Conservation (phyloP, 2,113 vertebrate genomes). For the Hemiscyllium ocellatum region DNA sequence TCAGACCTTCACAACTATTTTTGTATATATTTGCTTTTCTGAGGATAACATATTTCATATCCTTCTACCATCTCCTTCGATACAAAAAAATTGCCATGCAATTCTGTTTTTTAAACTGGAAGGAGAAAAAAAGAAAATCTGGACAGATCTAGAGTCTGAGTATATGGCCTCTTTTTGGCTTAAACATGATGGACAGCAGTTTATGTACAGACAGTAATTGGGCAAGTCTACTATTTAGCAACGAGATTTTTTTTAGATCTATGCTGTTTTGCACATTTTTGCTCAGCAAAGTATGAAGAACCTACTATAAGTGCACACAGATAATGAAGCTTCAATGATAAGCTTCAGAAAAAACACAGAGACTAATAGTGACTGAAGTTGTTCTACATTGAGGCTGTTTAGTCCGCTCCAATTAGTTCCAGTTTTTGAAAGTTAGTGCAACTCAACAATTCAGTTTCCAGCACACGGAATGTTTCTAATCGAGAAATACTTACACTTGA, state of each 20-base stretch:
- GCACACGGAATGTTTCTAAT: background rate
- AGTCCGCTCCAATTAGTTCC: background rate
- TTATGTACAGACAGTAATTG: background rate
- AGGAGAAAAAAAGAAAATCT: background rate
- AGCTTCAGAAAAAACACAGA: background rate
- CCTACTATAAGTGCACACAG: too few relatives aligned
- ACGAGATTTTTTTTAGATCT: background rate
- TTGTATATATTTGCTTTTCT: background rate
- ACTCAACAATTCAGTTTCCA: accelerated
- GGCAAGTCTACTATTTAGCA: background rate
- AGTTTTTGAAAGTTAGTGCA: background rate
- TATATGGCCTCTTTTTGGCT: background rate
- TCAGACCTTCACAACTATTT: too few relatives aligned
- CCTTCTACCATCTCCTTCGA: background rate
- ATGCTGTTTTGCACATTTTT: background rate
- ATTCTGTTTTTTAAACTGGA: background rate
- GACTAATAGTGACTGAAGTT: background rate
- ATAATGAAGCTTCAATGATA: background rate
- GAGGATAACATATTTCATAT: background rate
- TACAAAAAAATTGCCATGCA: background rate
- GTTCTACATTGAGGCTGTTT: background rate
- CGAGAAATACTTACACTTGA: slow-evolving; percentile 73
- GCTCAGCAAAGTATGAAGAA: background rate
- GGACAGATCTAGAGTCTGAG: background rate
- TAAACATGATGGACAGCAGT: background rate